Percentiles rank a stretch among this genome's conserved stretches.
Conservation (phyloP, 1,140 invertebrate species). For the Penaeus indicus region DNA sequence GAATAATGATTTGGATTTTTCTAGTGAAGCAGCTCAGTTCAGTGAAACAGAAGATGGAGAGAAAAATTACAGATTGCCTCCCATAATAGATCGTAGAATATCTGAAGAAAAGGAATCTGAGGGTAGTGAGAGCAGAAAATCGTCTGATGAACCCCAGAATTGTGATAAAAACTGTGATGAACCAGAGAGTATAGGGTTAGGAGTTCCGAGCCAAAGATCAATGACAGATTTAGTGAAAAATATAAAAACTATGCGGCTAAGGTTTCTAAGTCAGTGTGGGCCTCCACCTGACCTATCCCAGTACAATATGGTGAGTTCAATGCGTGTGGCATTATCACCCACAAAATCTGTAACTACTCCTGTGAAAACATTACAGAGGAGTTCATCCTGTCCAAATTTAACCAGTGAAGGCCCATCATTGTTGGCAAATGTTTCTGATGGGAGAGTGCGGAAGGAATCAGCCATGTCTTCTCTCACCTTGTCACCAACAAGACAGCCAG, state of each 20-base stretch:
- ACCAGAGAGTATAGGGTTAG: constrained; percentile 56
- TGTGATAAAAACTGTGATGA: constrained; percentile 48
- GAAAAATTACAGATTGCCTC: constrained; percentile 22
- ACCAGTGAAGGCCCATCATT: background rate
- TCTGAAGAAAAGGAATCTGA: constrained; percentile 58
- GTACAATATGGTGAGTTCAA: constrained; percentile 46
- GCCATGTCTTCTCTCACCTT: constrained; percentile 51
- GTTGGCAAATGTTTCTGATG: background rate
- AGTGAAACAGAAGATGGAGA: constrained; percentile 47
- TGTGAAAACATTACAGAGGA: background rate
- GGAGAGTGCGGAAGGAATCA: constrained; percentile 52
- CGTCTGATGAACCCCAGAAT: constrained; percentile 53
- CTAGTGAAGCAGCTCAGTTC: constrained; percentile 16
- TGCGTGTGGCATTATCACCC: constrained; percentile 22
- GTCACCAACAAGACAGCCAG: constrained; percentile 51
- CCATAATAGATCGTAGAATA: constrained; percentile 46
- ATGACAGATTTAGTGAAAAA: constrained; percentile 70
- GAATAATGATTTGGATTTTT: constrained; percentile 47
- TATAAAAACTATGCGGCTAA: constrained; percentile 69
- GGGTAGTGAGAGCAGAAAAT: constrained; percentile 50
- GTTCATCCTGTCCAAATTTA: constrained; percentile 50
- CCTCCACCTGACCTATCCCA: constrained; percentile 65
- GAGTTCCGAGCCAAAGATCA: constrained; percentile 59
- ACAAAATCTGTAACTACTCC: constrained; percentile 25
- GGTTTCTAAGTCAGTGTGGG: constrained; percentile 71